These are phyloP conservation scores for Chelonoidis abingdonii DNA, from an alignment of 2,113 vertebrate genomes.

Conservation along the genomic window DNA sequence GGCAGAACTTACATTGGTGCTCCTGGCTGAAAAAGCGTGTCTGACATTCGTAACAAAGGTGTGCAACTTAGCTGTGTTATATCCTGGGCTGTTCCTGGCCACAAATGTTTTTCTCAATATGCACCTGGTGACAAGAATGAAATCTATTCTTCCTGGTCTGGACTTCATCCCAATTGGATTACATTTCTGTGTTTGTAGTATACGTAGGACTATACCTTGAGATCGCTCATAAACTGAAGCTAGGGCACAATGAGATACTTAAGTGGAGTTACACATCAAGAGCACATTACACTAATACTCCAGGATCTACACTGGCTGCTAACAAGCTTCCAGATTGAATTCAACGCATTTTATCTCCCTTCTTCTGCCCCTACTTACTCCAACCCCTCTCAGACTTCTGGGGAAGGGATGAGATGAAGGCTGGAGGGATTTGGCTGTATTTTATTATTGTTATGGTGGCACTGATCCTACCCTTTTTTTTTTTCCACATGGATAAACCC, in stretches of 20 bases:
- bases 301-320: not conserved
- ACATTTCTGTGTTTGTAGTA: not conserved
- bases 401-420: not conserved
- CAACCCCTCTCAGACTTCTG: not conserved
- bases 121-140: not conserved
- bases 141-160: not conserved
- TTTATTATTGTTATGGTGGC: not conserved
- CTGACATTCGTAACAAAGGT: not conserved
- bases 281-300: not conserved
- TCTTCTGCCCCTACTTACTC: not conserved
- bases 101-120: not conserved
- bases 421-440: not conserved
- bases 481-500: too few relatives aligned
- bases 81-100: not conserved
- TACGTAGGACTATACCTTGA: not conserved
- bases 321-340: not conserved
- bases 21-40: not conserved
- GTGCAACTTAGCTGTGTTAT: not conserved
- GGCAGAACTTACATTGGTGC: not conserved
- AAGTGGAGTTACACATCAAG: not conserved
- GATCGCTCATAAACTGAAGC: not conserved
- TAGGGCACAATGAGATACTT: not conserved
- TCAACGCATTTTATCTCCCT: not conserved
- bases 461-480: not conserved
- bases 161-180: not conserved